Evolutionary conservation across 1,140 invertebrate species (phyloP), one percentile per base, ranked within the genome.

Genomic region (Eubasilissa regina): DNA sequence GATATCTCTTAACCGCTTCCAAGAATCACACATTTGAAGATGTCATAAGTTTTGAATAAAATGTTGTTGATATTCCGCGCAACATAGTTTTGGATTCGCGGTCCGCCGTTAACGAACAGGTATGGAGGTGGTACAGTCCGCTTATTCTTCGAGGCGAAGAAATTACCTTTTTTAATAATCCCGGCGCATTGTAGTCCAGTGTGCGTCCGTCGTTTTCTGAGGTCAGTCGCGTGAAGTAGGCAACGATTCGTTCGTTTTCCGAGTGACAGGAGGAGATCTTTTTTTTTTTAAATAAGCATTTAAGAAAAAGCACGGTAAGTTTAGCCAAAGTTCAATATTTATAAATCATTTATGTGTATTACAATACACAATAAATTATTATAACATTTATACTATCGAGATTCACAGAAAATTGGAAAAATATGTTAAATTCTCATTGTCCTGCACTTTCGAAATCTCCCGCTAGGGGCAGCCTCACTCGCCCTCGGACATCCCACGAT

Each of bases 161-260:
- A 75, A 75, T 55, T 75, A 35, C 72, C 72, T 75, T 75, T 75
- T 75, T 58, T 75, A 35, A 19, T 21, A 45, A 43, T 19, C 72
- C 51, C 44, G 15, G 10, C 15, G 25, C 55, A 75, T n/a, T 58
- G 55, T 44, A 17, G 58, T 58, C 53, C 72, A 60, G 53, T 75
- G 15, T 10, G 72, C 25, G 7, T 60, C 58, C 55, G 55, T 43
- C 25, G 8, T 10, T 45, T 15, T 21, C 58, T 12, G 13, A 0
- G 55, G 35, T 43, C 35, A 60, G 35, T 58, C 70, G 66, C 21
- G 48, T 35, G 21, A 55, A 73, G 70, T 73, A 53, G 0, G 51
- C n/a, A 13, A 48, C 19, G 51, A 51, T 53, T 10, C 70, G 70
- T 73, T 73, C 60, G 55, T 43, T 55, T 73, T 55, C 21, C 17